A percentile compares a stretch with the other conserved stretches of the same genome.
Conservation (phyloP, 2,113 vertebrate genomes). For the Macaca nemestrina region DNA sequence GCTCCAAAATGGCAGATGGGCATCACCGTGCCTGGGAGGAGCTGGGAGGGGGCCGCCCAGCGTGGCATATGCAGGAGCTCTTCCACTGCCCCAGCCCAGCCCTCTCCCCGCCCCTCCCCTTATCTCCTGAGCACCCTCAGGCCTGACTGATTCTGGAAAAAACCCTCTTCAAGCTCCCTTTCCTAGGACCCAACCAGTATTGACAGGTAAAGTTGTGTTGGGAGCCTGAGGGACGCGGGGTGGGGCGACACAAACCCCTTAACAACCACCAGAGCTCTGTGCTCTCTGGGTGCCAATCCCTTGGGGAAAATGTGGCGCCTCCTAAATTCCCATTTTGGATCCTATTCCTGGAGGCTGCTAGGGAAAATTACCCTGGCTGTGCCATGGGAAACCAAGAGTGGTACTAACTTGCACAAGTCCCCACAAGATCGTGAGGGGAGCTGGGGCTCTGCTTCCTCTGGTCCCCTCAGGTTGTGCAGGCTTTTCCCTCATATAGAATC, state of each 20-base stretch:
- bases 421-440: background rate
- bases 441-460: background rate
- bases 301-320: accelerated
- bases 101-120: background rate
- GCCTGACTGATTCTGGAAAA: background rate
- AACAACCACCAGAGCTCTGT: background rate
- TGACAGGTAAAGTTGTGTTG: background rate
- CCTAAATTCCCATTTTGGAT: background rate
- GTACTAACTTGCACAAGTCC: background rate
- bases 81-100: background rate
- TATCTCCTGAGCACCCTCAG: background rate
- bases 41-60: background rate
- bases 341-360: background rate
- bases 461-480: accelerated
- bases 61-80: background rate
- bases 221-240: accelerated
- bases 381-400: background rate
- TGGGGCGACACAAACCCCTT: background rate
- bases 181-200: background rate
- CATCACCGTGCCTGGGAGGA: background rate
- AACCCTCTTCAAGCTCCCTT: background rate
- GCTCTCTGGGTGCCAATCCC: background rate
- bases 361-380: background rate
- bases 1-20: constrained; percentile 54
- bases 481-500: background rate